Evolutionary conservation across 1,140 invertebrate genomes (phyloP).

Genomic region (Pogonomyrmex californicus): DNA sequence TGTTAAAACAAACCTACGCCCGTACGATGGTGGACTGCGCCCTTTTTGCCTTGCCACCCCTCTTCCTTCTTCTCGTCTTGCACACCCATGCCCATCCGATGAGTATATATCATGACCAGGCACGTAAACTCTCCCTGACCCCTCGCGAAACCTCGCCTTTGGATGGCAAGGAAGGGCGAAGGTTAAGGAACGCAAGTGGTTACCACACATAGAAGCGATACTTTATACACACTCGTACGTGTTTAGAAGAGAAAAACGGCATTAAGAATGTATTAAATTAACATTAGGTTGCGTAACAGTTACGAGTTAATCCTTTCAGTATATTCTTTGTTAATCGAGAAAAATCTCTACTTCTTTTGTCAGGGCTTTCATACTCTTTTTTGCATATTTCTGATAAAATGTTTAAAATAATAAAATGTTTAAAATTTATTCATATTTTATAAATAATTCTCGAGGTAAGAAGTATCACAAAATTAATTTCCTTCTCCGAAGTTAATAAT

Average conservation of each 20-base stretch:
- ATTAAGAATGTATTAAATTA: neutral
- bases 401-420: no score
- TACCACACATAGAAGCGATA: constrained; percentile 43
- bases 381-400: neutral
- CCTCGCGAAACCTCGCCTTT: constrained; percentile 71
- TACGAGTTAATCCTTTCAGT: neutral
- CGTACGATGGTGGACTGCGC: constrained; percentile 70
- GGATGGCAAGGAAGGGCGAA: constrained; percentile 44
- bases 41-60: constrained; percentile 70
- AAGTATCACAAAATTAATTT: neutral
- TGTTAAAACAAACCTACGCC: constrained; percentile 87
- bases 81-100: constrained; percentile 51
- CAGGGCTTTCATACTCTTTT: neutral
- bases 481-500: neutral
- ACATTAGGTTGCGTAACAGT: neutral
- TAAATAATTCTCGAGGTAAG: neutral
- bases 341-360: neutral
- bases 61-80: neutral
- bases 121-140: constrained; percentile 76
- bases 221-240: constrained; percentile 3
- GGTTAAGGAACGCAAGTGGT: constrained; percentile 58
- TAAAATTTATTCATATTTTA: constrained; percentile 23
- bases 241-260: neutral
- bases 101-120: constrained; percentile 75
- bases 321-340: neutral